Evolutionary conservation across 1,140 invertebrate genomes (phyloP).

Genomic region (Temnothorax nylanderi): DNA sequence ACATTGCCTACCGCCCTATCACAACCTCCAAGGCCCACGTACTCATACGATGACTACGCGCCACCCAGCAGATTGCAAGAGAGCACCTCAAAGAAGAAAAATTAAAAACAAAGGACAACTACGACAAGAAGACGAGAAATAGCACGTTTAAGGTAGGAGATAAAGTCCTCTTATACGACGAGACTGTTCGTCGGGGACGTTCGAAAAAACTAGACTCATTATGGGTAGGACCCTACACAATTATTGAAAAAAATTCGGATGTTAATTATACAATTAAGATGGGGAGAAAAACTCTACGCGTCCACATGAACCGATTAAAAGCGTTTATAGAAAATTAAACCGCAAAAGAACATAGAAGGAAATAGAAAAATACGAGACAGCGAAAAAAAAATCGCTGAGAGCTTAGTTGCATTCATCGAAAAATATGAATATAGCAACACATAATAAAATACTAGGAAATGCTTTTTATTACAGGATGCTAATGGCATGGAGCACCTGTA

Average conservation of each 20-base stretch:
- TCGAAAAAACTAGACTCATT: background rate
- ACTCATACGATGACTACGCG: background rate
- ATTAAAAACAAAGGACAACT: background rate
- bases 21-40: background rate
- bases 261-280: background rate
- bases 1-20: background rate
- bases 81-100: background rate
- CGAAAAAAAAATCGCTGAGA: too few relatives aligned
- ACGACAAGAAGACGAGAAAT: background rate
- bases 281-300: too few relatives aligned
- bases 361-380: too few relatives aligned
- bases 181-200: background rate
- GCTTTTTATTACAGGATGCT: too few relatives aligned
- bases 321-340: too few relatives aligned
- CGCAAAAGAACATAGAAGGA: too few relatives aligned
- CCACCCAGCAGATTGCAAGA: background rate
- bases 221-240: background rate
- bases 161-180: background rate
- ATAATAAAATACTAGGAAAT: too few relatives aligned
- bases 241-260: background rate
- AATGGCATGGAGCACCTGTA: too few relatives aligned
- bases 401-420: too few relatives aligned
- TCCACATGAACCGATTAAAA: too few relatives aligned
- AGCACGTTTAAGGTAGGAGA: background rate
- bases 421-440: too few relatives aligned